Evolutionary conservation across 2,797 vertebrate genomes (phyloP).

Genomic region (Artibeus jamaicensis): DNA sequence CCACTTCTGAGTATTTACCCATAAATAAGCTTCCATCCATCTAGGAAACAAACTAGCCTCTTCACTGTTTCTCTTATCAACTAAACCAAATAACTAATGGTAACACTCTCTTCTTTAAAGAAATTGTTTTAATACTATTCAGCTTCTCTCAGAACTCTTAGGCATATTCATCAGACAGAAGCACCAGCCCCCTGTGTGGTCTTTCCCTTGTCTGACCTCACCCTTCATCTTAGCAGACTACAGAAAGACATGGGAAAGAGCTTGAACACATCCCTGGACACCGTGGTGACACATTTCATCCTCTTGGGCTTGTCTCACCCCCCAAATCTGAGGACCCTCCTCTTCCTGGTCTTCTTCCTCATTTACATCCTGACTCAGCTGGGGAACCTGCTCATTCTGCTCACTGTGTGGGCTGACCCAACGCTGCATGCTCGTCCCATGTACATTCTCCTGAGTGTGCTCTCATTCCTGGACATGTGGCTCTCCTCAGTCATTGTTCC

Average conservation of each 20-base stretch:
- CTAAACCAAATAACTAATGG: background rate
- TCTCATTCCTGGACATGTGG: constrained; percentile 75
- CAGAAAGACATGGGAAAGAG: constrained; percentile 45
- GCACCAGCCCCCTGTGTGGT: background rate
- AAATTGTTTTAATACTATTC: background rate
- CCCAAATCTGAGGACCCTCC: constrained; percentile 3
- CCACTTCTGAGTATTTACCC: background rate
- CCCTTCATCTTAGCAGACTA: background rate
- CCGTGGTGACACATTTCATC: constrained; percentile 64
- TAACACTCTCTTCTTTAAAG: background rate
- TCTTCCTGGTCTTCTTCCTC: constrained; percentile 69
- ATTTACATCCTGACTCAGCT: constrained; percentile 71
- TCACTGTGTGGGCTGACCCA: constrained; percentile 47
- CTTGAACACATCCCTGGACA: constrained; percentile 44
- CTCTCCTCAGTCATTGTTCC: constrained; percentile 69
- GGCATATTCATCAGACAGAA: background rate
- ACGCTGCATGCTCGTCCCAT: constrained; percentile 70
- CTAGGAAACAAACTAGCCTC: background rate
- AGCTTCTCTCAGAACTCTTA: background rate
- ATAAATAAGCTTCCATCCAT: background rate
- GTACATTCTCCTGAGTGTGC: constrained; percentile 71
- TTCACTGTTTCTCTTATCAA: background rate
- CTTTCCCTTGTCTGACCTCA: background rate
- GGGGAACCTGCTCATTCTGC: constrained; percentile 72
- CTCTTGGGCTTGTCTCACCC: constrained; percentile 69